These are phyloP conservation scores for Lophura nycthemera DNA, from an alignment of 2,113 vertebrate species.

Conservation along the genomic window DNA sequence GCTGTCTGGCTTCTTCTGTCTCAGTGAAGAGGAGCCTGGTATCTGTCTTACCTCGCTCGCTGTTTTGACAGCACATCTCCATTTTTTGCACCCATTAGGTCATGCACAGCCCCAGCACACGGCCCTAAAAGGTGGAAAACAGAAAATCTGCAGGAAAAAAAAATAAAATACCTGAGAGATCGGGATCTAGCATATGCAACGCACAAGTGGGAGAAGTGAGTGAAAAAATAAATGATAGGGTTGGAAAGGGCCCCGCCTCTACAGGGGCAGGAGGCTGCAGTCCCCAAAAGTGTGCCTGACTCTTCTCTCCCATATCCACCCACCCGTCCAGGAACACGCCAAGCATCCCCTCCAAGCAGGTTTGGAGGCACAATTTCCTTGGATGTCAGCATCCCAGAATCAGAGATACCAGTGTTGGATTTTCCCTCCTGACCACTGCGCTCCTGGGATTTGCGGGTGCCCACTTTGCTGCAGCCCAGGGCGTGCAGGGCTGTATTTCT, in stretches of 20 bases:
- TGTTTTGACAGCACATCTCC: background rate
- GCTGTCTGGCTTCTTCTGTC: background rate
- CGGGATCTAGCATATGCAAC: fast-evolving
- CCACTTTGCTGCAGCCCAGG: background rate
- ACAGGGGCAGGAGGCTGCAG: background rate
- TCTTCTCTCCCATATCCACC: background rate
- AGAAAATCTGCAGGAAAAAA: background rate
- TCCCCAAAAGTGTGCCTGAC: background rate
- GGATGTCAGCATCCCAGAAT: fast-evolving
- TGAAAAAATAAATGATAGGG: background rate
- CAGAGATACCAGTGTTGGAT: background rate
- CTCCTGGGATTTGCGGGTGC: background rate
- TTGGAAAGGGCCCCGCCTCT: background rate
- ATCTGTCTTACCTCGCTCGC: background rate
- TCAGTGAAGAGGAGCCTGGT: background rate
- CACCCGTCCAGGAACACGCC: fast-evolving
- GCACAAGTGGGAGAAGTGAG: background rate
- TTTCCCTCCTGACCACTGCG: fast-evolving
- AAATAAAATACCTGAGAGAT: background rate
- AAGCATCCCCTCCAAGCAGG: background rate
- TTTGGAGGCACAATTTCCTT: background rate
- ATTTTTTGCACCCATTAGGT: background rate
- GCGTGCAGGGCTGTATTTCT: no score
- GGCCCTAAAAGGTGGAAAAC: background rate
- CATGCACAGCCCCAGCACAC: fast-evolving